These are phyloP conservation scores for Stenichneumon culpator DNA, from an alignment of 2,888 invertebrate genomes.

Conservation along the genomic window DNA sequence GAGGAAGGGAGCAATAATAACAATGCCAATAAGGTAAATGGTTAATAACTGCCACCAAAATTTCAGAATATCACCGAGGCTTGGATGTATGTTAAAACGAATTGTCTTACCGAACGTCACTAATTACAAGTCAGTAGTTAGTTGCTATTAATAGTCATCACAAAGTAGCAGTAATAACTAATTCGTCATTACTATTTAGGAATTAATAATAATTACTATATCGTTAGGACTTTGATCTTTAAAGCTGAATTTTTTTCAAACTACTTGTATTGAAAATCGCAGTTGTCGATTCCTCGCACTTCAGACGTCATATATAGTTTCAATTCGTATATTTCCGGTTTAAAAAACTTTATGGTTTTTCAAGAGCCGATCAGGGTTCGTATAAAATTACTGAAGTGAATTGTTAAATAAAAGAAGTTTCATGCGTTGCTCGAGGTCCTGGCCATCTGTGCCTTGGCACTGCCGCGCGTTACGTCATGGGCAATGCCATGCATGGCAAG, in stretches of 20 bases:
- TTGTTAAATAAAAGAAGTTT: constrained; percentile 14
- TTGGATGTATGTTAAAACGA: background rate
- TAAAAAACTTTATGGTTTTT: background rate
- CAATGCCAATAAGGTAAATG: constrained; percentile 64
- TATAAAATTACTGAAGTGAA: background rate
- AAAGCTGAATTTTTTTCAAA: too few relatives aligned
- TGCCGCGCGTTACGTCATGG: constrained; percentile 80
- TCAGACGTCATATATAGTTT: background rate
- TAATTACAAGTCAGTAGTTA: background rate
- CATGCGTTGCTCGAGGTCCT: constrained; percentile 52
- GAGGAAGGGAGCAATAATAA: constrained; percentile 85
- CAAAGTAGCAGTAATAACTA: background rate
- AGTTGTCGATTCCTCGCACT: background rate
- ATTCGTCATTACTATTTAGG: background rate
- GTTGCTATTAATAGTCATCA: background rate
- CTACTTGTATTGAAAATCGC: background rate
- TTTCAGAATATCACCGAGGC: background rate
- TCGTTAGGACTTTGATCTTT: background rate
- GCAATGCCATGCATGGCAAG: constrained; percentile 81
- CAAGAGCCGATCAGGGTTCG: background rate
- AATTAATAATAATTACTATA: background rate
- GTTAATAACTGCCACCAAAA: background rate
- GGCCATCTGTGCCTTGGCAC: constrained; percentile 28
- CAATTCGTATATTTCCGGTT: background rate
- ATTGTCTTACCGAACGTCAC: background rate